phyloP scores from a whole-genome alignment of 2,797 vertebrate species.

The Eidolon dupreanum region DNA sequence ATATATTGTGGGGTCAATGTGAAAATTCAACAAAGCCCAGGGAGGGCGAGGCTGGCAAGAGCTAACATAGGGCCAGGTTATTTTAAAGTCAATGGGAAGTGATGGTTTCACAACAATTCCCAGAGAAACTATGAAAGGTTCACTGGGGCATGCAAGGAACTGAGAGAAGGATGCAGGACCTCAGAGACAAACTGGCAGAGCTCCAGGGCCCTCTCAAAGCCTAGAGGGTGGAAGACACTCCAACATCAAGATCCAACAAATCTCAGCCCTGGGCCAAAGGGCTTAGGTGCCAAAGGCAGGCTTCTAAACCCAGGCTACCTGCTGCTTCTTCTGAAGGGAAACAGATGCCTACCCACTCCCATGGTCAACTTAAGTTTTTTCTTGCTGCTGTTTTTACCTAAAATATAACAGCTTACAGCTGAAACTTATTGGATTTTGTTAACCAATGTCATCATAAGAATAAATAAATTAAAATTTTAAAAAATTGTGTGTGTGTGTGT shows the following conservation, averaged over 20 bases:
- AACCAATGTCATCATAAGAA: no score
- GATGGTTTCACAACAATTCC: background rate
- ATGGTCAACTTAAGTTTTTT: background rate
- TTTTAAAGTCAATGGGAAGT: background rate
- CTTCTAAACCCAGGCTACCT: background rate
- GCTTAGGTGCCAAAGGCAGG: background rate
- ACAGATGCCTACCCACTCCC: background rate
- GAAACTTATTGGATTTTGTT: no score
- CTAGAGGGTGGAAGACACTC: background rate
- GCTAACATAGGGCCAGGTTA: background rate
- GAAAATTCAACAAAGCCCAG: background rate
- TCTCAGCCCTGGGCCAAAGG: background rate
- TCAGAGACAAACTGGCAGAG: background rate
- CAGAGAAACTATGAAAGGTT: background rate
- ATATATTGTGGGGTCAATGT: accelerated
- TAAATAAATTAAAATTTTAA: no score
- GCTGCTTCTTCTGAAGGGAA: background rate
- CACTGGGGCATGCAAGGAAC: background rate
- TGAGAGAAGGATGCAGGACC: background rate
- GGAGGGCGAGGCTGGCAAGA: background rate
- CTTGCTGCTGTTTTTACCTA: background rate
- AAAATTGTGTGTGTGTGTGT: no score
- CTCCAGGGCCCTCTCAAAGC: background rate
- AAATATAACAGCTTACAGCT: background rate
- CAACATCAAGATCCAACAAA: background rate